Evolutionary conservation across 2,888 invertebrate genomes (phyloP).

Genomic region (Campoplex nolae): DNA sequence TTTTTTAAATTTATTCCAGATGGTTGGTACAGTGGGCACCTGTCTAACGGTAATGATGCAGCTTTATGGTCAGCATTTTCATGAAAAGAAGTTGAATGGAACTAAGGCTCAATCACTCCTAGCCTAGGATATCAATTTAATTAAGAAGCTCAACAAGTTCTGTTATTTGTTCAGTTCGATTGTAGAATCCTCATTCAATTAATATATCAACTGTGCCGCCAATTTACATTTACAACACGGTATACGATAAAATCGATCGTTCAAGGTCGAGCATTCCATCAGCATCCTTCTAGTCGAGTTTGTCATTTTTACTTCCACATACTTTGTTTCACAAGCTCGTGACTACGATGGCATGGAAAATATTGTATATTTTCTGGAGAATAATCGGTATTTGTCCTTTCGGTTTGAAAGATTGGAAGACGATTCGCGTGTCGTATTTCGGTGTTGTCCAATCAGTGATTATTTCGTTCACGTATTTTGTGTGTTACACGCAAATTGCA

Average conservation of each 20-base stretch:
- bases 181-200: background rate
- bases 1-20: conserved; percentile 19
- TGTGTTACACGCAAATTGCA: background rate
- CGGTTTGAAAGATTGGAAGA: conserved; percentile 18
- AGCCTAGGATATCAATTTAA: too few relatives aligned
- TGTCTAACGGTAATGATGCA: conserved; percentile 50
- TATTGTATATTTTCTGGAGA: conserved; percentile 42
- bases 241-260: conserved; percentile 18
- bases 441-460: conserved; percentile 24
- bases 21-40: background rate
- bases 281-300: background rate
- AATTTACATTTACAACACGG: background rate
- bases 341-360: background rate
- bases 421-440: conserved; percentile 23
- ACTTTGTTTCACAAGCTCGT: background rate
- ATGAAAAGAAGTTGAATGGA: too few relatives aligned
- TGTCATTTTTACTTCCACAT: background rate
- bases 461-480: conserved; percentile 7
- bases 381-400: conserved; percentile 46
- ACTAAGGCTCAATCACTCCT: too few relatives aligned
- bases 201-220: background rate
- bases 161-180: too few relatives aligned
- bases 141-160: too few relatives aligned
- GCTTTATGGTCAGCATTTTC: conserved; percentile 20
- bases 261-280: background rate